Evolutionary conservation across 2,113 vertebrate genomes (phyloP).

Genomic region (Emydocephalus ijimae): DNA sequence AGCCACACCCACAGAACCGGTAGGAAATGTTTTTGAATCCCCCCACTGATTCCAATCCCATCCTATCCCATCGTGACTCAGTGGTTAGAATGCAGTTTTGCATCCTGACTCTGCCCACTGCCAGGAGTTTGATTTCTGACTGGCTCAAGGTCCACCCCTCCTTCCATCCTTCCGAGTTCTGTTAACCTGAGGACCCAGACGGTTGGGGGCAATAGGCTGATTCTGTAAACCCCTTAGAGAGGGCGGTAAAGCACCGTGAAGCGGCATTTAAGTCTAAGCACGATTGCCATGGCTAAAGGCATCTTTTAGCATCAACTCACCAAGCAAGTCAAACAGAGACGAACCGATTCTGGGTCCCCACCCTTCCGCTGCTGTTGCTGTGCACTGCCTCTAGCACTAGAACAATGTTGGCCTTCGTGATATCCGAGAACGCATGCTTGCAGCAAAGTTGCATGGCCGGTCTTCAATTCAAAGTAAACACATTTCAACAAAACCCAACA

Average conservation of each 20-base stretch:
- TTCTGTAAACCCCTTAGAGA: neutral
- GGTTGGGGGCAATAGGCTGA: neutral
- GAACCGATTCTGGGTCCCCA: neutral
- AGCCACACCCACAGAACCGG: no score
- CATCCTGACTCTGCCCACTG: neutral
- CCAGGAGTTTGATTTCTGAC: neutral
- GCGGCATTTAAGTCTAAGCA: neutral
- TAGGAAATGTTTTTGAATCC: no score
- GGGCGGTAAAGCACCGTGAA: neutral
- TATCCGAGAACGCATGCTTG: neutral
- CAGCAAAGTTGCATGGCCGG: neutral
- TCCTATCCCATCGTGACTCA: no score
- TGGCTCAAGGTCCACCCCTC: neutral
- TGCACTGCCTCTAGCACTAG: neutral
- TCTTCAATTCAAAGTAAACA: conserved; percentile 7
- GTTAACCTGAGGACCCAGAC: neutral
- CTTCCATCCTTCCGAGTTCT: neutral
- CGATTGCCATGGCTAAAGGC: neutral
- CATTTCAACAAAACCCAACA: neutral
- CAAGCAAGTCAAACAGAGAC: conserved; percentile 10
- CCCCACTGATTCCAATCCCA: no score
- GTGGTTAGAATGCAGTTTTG: neutral
- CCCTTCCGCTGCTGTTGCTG: neutral
- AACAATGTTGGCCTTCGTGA: neutral
- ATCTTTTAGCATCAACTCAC: neutral